Percentiles rank a stretch among this genome's conserved stretches.
Evolutionary conservation across 2,113 vertebrate genomes (phyloP).

Genomic region (Tretioscincus oriximinensis): DNA sequence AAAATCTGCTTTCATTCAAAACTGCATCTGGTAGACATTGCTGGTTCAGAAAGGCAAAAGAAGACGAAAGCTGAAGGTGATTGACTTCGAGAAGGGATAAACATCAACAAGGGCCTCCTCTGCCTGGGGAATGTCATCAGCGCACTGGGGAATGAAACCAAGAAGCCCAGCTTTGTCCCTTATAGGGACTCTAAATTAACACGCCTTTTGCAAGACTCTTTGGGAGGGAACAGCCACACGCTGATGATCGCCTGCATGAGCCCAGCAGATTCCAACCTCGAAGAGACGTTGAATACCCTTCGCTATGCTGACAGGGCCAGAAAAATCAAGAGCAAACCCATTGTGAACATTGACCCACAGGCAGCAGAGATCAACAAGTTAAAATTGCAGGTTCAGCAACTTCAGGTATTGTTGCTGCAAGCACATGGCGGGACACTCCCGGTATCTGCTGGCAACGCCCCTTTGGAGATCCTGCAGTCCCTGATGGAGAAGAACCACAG

Average conservation of each 20-base stretch:
- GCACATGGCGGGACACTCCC: too few species aligned
- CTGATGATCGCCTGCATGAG: slow-evolving; percentile 96
- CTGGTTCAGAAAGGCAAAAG: slow-evolving; percentile 96
- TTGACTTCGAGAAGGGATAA: slow-evolving; percentile 95
- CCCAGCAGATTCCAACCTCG: slow-evolving; percentile 94
- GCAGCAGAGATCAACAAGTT: slow-evolving; percentile 83
- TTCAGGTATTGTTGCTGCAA: too few species aligned
- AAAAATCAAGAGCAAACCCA: slow-evolving; percentile 95
- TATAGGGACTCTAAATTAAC: slow-evolving; percentile 97
- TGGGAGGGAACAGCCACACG: slow-evolving; percentile 96
- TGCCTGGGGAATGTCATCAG: slow-evolving; percentile 96
- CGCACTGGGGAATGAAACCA: slow-evolving; percentile 93
- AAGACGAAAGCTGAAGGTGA: slow-evolving; percentile 97
- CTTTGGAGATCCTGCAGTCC: slow-evolving; percentile 80
- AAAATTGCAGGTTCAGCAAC: slow-evolving; percentile 94
- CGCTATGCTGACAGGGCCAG: slow-evolving; percentile 95
- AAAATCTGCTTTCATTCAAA: slow-evolving; percentile 80
- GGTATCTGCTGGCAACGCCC: too few species aligned
- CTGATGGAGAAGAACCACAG: slow-evolving; percentile 84
- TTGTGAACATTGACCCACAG: slow-evolving; percentile 90
- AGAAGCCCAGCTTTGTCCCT: slow-evolving; percentile 89
- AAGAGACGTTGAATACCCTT: slow-evolving; percentile 95
- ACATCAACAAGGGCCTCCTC: slow-evolving; percentile 92
- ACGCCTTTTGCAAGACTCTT: slow-evolving; percentile 91
- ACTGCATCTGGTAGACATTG: slow-evolving; percentile 93